A percentile compares a stretch with the other conserved stretches of the same genome.
Conservation (phyloP, 1,140 invertebrate species). For the Subanguina moxae region DNA sequence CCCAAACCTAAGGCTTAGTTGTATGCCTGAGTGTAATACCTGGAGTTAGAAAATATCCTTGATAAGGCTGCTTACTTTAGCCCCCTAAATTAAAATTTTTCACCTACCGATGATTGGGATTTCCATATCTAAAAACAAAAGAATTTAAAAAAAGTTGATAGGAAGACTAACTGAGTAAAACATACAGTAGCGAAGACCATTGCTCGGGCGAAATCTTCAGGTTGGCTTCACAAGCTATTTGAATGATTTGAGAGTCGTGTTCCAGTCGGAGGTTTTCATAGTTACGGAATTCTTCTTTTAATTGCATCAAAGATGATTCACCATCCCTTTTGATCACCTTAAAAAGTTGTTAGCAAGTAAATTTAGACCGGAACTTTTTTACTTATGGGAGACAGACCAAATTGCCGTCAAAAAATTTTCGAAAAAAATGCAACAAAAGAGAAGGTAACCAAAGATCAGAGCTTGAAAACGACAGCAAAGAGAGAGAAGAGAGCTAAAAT, state of each 20-base stretch:
- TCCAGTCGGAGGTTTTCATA: slow-evolving; percentile 87
- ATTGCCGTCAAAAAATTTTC: too few species aligned
- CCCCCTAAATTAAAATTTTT: too few species aligned
- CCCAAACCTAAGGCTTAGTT: too few species aligned
- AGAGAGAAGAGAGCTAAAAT: too few species aligned
- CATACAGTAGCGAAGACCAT: slow-evolving; percentile 92
- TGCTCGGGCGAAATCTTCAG: slow-evolving; percentile 93
- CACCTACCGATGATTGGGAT: too few species aligned
- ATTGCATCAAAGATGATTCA: slow-evolving; percentile 94
- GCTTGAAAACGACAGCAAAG: too few species aligned
- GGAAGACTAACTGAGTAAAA: slow-evolving; percentile 56
- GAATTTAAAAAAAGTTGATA: too few species aligned
- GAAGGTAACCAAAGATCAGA: slow-evolving; percentile 8
- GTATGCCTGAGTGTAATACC: too few species aligned
- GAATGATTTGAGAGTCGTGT: slow-evolving; percentile 85
- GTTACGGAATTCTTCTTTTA: slow-evolving; percentile 92
- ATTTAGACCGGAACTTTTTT: neutral
- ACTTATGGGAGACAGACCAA: too few species aligned
- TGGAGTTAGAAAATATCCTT: too few species aligned
- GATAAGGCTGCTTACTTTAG: too few species aligned
- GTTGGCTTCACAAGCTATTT: slow-evolving; percentile 94
- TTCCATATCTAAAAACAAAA: too few species aligned
- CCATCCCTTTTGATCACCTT: slow-evolving; percentile 92
- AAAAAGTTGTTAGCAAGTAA: slow-evolving; percentile 15
- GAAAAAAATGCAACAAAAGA: slow-evolving; percentile 6